phyloP scores from a whole-genome alignment of 1,140 invertebrate genomes.

The Hesperophylax magnus region DNA sequence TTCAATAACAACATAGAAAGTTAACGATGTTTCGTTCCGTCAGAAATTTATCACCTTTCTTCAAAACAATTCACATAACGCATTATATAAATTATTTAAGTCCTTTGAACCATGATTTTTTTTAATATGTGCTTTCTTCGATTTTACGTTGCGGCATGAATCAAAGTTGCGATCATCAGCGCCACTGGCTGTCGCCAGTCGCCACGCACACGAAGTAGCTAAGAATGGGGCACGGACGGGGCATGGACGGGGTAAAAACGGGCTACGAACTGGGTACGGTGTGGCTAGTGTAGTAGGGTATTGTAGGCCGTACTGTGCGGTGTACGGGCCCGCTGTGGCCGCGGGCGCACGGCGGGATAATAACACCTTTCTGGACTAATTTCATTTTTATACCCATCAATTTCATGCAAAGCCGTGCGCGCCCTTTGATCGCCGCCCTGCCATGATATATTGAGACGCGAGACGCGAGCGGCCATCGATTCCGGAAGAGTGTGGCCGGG shows the following conservation, averaged over 20 bases:
- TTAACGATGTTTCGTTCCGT: too few relatives aligned
- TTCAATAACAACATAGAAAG: too few relatives aligned
- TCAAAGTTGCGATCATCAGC: neutral
- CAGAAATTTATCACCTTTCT: too few relatives aligned
- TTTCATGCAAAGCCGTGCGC: constrained; percentile 62
- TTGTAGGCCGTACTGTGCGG: constrained; percentile 50
- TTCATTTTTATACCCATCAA: constrained; percentile 73
- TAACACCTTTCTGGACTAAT: constrained; percentile 73
- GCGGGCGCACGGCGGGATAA: constrained; percentile 72
- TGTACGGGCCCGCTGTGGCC: constrained; percentile 62
- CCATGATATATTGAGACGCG: constrained; percentile 54
- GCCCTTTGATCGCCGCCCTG: constrained; percentile 55
- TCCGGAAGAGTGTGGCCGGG: neutral
- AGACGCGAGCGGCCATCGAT: constrained; percentile 2
- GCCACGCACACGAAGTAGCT: constrained; percentile 1
- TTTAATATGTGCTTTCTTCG: neutral
- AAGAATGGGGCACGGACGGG: too few relatives aligned
- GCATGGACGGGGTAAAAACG: too few relatives aligned
- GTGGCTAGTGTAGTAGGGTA: constrained; percentile 58
- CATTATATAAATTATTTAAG: too few relatives aligned
- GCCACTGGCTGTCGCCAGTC: constrained; percentile 28
- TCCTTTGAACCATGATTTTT: too few relatives aligned
- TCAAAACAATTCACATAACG: too few relatives aligned
- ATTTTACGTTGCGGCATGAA: neutral
- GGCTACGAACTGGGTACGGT: too few relatives aligned